Percentiles rank a stretch among this genome's conserved stretches.
These are phyloP conservation scores for Gallinago paraguaiae DNA, from an alignment of 2,113 vertebrate genomes.

Conservation along the genomic window DNA sequence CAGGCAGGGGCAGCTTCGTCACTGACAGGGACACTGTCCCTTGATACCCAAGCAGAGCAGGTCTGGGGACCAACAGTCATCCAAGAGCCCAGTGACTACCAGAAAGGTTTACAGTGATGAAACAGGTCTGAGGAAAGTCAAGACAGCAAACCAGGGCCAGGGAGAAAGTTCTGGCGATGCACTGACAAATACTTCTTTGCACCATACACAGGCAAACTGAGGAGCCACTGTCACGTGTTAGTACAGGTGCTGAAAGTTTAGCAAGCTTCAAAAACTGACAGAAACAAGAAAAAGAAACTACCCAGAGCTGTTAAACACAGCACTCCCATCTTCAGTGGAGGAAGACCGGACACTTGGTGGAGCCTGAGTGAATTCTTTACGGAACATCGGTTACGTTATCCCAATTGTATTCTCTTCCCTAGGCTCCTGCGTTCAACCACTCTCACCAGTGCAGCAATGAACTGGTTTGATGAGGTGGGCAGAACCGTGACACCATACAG, in stretches of 20 bases:
- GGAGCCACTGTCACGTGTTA: background rate
- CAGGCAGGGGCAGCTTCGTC: background rate
- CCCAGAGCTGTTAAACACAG: background rate
- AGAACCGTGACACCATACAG: background rate
- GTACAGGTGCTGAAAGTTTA: background rate
- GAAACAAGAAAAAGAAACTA: background rate
- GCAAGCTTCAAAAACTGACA: background rate
- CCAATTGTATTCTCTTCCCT: background rate
- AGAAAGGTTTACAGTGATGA: background rate
- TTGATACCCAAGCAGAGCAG: background rate
- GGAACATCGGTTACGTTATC: background rate
- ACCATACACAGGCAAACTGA: background rate
- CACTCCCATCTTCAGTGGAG: background rate
- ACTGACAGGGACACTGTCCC: background rate
- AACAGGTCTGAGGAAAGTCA: background rate
- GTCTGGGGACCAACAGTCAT: background rate
- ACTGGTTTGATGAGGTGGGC: background rate
- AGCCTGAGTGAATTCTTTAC: background rate
- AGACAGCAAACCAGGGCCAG: background rate
- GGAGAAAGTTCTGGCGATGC: background rate
- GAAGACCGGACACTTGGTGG: background rate
- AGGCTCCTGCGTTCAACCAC: background rate
- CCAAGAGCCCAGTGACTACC: background rate
- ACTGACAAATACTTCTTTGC: background rate
- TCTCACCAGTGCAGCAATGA: background rate